Evolutionary conservation across 1,140 invertebrate species (phyloP).

Genomic region (Elysia chlorotica): DNA sequence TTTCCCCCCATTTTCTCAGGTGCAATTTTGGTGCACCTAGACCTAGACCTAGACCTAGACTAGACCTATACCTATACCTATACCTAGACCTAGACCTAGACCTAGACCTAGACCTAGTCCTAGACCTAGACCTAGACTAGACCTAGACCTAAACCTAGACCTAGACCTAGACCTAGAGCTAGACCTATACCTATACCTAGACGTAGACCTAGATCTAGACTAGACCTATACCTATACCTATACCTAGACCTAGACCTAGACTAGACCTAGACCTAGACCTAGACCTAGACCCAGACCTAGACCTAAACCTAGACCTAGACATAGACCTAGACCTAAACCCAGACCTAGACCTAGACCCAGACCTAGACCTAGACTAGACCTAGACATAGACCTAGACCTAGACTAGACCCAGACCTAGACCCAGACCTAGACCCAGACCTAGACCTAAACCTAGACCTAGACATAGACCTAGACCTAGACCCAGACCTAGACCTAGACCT

Average conservation of each 20-base stretch:
- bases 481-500: neutral
- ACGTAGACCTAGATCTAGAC: neutral
- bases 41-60: neutral
- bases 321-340: neutral
- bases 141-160: neutral
- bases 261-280: neutral
- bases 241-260: neutral
- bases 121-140: neutral
- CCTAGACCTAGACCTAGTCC: neutral
- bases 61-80: neutral
- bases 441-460: neutral
- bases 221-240: neutral
- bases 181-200: neutral
- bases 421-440: neutral
- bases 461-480: neutral
- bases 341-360: neutral
- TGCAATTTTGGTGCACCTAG: no score
- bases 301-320: neutral
- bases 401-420: neutral
- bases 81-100: neutral
- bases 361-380: neutral
- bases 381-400: no score
- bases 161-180: no score
- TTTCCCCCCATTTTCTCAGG: no score
- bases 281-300: neutral